Evolutionary conservation across 2,888 invertebrate species (phyloP), one percentile per base, ranked within the genome.

Genomic region (Lissocephala sabroskyi): DNA sequence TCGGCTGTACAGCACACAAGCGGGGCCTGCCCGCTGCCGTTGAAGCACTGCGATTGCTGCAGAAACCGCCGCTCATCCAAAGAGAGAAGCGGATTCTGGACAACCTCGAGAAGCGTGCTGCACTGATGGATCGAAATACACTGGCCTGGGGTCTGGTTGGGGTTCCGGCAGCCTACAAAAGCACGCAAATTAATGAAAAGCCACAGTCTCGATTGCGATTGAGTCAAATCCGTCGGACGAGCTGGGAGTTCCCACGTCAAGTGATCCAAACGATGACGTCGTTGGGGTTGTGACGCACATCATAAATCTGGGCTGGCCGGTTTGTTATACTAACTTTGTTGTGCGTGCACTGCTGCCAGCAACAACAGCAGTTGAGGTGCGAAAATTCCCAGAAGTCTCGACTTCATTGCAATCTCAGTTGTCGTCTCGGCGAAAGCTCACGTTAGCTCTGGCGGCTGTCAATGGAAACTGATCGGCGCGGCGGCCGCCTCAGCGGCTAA

Each of bases 141-240:
- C 18, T 52, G 45, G 17, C 83, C 85, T 17, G 28, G 35, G 18
- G 65, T 65, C n/a, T 60, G 55, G 42, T 83, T 83, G 3, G 84
- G 84, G 64, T 82, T 84, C 2, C 7, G 42, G 88, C 92, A 76
- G 89, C 92, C 83, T 83, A 29, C 16, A 42, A 30, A 14, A 42
- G 23, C n/a, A n/a, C n/a, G n/a, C n/a, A n/a, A n/a, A n/a, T n/a
- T n/a, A n/a, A n/a, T n/a, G n/a, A n/a, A n/a, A n/a, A n/a, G n/a
- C n/a, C n/a, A n/a, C n/a, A n/a, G n/a, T n/a, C n/a, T n/a, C n/a
- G n/a, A n/a, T n/a, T n/a, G n/a, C n/a, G n/a, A n/a, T n/a, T n/a
- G n/a, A n/a, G n/a, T n/a, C n/a, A n/a, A n/a, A n/a, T n/a, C n/a
- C n/a, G n/a, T n/a, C n/a, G n/a, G n/a, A n/a, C n/a, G n/a, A n/a